Percentiles rank a stretch among this genome's conserved stretches.
Evolutionary conservation across 2,888 invertebrate genomes (phyloP).

Genomic region (Eupeodes latifasciatus): DNA sequence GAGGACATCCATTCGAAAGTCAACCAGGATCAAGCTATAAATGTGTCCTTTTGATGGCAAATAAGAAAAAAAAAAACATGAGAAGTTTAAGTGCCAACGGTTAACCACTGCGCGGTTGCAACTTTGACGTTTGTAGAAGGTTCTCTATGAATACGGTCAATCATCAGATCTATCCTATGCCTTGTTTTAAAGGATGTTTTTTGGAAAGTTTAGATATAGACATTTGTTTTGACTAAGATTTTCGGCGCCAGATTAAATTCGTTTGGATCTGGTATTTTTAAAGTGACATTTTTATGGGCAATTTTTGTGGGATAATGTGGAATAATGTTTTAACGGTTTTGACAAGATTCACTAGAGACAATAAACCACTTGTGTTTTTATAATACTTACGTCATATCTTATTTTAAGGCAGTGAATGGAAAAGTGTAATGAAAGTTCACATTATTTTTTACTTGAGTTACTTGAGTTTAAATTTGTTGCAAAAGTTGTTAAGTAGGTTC

Average conservation of each 20-base stretch:
- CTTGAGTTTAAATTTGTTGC: no score
- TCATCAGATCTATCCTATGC: background rate
- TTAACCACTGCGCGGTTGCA: conserved; percentile 68
- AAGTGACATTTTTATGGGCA: conserved; percentile 25
- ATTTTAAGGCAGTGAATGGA: no score
- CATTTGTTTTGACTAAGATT: background rate
- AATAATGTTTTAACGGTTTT: background rate
- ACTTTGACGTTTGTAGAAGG: conserved; percentile 54
- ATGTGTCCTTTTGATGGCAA: conserved; percentile 51
- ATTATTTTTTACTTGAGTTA: no score
- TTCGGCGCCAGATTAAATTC: background rate
- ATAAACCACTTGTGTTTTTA: no score
- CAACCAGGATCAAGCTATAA: conserved; percentile 63
- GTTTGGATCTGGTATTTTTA: background rate
- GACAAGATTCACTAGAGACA: background rate
- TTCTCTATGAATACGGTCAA: conserved; percentile 14
- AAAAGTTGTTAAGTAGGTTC: no score
- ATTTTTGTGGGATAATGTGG: background rate
- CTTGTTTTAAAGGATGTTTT: conserved; percentile 32
- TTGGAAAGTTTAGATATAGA: background rate
- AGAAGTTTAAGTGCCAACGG: conserved; percentile 63
- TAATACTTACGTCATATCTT: no score
- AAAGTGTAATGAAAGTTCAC: no score
- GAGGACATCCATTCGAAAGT: conserved; percentile 51
- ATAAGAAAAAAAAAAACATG: background rate